Conservation (phyloP, 2,888 invertebrate genomes). For the Zygogramma bicolorata region DNA sequence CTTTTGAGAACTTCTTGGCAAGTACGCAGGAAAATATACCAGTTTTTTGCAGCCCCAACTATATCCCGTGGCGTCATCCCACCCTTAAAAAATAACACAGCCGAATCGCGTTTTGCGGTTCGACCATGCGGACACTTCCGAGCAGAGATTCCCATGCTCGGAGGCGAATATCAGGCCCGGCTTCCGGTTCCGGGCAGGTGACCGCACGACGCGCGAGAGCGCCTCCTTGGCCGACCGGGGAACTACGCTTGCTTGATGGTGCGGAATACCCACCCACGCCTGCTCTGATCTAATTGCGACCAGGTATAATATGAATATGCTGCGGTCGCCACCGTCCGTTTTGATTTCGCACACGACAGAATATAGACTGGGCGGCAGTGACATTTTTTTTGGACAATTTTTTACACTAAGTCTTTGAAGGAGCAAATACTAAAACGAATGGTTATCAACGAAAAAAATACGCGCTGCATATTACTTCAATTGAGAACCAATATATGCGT, state of each 20-base stretch:
- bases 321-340: conserved; percentile 25
- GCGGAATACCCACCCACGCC: conserved; percentile 63
- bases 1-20: too few relatives aligned
- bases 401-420: too few relatives aligned
- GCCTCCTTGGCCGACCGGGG: conserved; percentile 58
- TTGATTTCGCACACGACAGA: conserved; percentile 34
- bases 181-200: conserved; percentile 68
- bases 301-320: conserved; percentile 4
- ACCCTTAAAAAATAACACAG: not conserved
- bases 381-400: too few relatives aligned
- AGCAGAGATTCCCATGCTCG: conserved; percentile 5
- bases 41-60: too few relatives aligned
- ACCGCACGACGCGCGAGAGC: conserved; percentile 62
- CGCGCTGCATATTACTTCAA: too few relatives aligned
- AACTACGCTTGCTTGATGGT: conserved; percentile 66
- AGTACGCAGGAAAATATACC: too few relatives aligned
- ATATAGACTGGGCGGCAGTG: too few relatives aligned
- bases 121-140: not conserved
- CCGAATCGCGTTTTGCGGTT: not conserved
- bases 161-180: conserved; percentile 57
- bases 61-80: too few relatives aligned
- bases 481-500: too few relatives aligned
- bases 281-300: conserved; percentile 45
- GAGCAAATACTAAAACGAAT: too few relatives aligned
- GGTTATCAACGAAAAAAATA: too few relatives aligned